A percentile compares a stretch with the other conserved stretches of the same genome.
Evolutionary conservation across 2,888 invertebrate genomes (phyloP).

Genomic region (Chironomus tentans): DNA sequence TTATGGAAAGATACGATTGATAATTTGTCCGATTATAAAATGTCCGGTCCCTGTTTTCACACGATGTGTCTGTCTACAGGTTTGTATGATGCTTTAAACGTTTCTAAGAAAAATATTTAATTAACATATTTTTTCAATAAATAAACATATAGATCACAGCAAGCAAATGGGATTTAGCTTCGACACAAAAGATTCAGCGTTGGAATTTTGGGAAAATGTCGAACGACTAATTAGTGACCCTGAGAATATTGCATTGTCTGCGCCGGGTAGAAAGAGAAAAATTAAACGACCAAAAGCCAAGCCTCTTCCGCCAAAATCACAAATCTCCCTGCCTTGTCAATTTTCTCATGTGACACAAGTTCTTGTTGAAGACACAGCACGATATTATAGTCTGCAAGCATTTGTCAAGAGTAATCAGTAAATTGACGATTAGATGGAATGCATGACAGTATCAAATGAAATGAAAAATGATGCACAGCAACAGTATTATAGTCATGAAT

Average conservation of each 20-base stretch:
- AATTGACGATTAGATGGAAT: not conserved
- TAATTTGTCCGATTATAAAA: constrained; percentile 64
- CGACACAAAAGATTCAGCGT: constrained; percentile 62
- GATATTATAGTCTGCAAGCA: constrained; percentile 59
- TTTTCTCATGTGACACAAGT: constrained; percentile 76
- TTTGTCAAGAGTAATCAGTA: constrained; percentile 39
- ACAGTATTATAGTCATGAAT: not conserved
- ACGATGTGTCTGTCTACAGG: constrained; percentile 63
- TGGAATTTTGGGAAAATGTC: constrained; percentile 59
- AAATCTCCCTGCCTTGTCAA: constrained; percentile 76
- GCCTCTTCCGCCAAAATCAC: constrained; percentile 62
- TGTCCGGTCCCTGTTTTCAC: constrained; percentile 65
- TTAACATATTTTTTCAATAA: constrained; percentile 30
- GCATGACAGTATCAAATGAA: not conserved
- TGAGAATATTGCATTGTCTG: constrained; percentile 65
- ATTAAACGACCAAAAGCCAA: constrained; percentile 47
- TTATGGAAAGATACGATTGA: constrained; percentile 75
- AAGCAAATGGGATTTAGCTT: constrained; percentile 70
- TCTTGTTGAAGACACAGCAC: constrained; percentile 54
- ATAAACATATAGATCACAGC: constrained; percentile 50
- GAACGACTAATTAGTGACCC: constrained; percentile 64
- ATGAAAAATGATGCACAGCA: not conserved
- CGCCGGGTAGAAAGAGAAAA: constrained; percentile 52
- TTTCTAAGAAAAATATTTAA: not conserved
- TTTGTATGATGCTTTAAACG: constrained; percentile 11